A percentile compares a stretch with the other conserved stretches of the same genome.
Conservation (phyloP, 2,797 vertebrate species). For the Scomberomorus guttatus region DNA sequence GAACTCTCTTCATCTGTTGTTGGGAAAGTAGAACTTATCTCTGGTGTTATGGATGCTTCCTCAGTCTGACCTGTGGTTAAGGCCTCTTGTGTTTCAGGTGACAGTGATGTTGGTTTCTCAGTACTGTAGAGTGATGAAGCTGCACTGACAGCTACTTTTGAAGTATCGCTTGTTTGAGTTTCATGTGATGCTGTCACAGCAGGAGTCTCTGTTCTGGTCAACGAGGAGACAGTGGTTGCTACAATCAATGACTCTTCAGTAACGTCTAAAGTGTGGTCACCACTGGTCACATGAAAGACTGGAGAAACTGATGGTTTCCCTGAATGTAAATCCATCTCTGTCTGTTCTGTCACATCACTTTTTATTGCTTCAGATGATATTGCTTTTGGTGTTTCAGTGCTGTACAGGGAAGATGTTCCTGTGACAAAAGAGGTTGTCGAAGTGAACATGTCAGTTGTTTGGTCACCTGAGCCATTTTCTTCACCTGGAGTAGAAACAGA, state of each 20-base stretch:
- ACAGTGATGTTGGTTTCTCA: conserved; percentile 1
- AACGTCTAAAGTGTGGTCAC: background rate
- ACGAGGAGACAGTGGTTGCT: background rate
- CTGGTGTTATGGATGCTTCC: too few species aligned
- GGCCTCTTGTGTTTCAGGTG: background rate
- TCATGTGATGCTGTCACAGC: background rate
- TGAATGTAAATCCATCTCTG: background rate
- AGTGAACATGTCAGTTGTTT: too few species aligned
- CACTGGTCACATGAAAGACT: background rate
- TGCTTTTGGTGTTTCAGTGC: conserved; percentile 15
- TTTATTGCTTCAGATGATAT: background rate
- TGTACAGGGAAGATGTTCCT: background rate
- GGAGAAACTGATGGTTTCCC: background rate
- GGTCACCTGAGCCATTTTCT: background rate
- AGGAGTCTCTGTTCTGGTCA: conserved; percentile 31
- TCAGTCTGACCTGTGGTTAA: background rate
- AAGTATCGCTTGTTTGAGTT: background rate
- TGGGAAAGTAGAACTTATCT: background rate
- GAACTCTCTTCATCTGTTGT: conserved; percentile 26
- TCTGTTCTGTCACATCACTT: conserved; percentile 1
- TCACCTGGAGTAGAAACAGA: background rate
- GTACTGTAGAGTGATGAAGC: conserved; percentile 10
- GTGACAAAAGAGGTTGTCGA: too few species aligned
- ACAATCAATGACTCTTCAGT: background rate
- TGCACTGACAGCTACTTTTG: background rate